A percentile compares a stretch with the other conserved stretches of the same genome.
Evolutionary conservation across 1,140 invertebrate genomes (phyloP).

Genomic region (Drosophila mauritiana): DNA sequence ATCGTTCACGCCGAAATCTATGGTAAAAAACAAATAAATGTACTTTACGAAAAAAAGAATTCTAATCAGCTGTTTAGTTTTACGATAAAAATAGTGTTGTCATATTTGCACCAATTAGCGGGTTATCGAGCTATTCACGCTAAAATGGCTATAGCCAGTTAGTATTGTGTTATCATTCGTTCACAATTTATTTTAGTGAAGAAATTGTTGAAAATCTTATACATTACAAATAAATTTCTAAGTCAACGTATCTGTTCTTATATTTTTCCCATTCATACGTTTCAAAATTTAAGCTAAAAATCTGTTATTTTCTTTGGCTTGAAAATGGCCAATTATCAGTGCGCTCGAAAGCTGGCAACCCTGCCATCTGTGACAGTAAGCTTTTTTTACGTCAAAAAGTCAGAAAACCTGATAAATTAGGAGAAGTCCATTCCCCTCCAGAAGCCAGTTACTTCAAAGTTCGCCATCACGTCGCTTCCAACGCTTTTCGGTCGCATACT

Average conservation of each 20-base stretch:
- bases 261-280: not conserved
- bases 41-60: slow-evolving; percentile 23
- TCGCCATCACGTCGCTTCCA: slow-evolving; percentile 60
- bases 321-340: not conserved
- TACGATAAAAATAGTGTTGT: slow-evolving; percentile 1
- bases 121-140: not conserved
- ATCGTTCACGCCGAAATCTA: slow-evolving; percentile 28
- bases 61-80: slow-evolving; percentile 46
- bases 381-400: slow-evolving; percentile 8
- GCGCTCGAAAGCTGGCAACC: not conserved
- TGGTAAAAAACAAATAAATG: slow-evolving; percentile 36
- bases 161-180: too few species aligned
- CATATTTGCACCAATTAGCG: not conserved
- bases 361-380: slow-evolving; percentile 12
- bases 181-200: not conserved
- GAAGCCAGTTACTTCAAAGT: slow-evolving; percentile 47
- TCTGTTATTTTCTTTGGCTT: not conserved
- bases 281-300: not conserved
- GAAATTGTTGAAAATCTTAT: not conserved
- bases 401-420: slow-evolving; percentile 27
- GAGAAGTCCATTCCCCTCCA: slow-evolving; percentile 1
- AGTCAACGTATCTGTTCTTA: too few species aligned
- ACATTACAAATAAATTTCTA: not conserved
- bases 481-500: slow-evolving; percentile 31
- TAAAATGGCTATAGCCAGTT: not conserved